Evolutionary conservation across 2,888 invertebrate genomes (phyloP).

Genomic region (Apocheima hispidaria): DNA sequence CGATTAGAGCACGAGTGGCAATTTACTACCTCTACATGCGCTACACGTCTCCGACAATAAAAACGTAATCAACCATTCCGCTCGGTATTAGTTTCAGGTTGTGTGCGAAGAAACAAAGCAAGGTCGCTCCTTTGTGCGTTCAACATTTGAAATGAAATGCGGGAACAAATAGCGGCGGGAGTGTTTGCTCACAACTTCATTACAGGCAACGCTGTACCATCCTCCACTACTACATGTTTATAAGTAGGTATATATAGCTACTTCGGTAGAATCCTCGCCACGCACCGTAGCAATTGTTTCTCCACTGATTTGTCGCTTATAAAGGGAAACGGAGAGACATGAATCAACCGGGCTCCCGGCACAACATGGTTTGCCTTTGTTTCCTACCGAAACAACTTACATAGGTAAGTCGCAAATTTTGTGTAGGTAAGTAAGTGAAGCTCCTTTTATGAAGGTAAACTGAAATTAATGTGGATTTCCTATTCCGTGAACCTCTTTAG

Average conservation of each 20-base stretch:
- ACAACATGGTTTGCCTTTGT: conserved; percentile 10
- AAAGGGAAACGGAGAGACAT: conserved; percentile 15
- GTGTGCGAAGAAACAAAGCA: conserved; percentile 42
- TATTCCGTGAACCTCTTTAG: too few relatives aligned
- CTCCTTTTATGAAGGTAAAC: neutral
- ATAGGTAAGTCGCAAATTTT: conserved; percentile 1
- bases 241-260: neutral
- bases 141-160: conserved; percentile 48
- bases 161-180: conserved; percentile 42
- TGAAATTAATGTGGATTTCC: too few relatives aligned
- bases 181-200: conserved; percentile 49
- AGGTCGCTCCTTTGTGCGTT: conserved; percentile 43
- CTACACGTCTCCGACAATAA: conserved; percentile 26
- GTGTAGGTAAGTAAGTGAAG: neutral
- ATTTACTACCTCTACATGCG: conserved; percentile 21
- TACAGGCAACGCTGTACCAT: conserved; percentile 27
- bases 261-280: neutral
- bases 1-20: conserved; percentile 12
- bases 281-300: conserved; percentile 4
- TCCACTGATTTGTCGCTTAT: conserved; percentile 8
- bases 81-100: conserved; percentile 31
- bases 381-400: conserved; percentile 11
- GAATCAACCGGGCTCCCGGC: conserved; percentile 11
- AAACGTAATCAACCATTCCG: conserved; percentile 34
- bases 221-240: neutral